Conservation (phyloP, 92 coral and sea anemone genomes). For the Porites rus region DNA sequence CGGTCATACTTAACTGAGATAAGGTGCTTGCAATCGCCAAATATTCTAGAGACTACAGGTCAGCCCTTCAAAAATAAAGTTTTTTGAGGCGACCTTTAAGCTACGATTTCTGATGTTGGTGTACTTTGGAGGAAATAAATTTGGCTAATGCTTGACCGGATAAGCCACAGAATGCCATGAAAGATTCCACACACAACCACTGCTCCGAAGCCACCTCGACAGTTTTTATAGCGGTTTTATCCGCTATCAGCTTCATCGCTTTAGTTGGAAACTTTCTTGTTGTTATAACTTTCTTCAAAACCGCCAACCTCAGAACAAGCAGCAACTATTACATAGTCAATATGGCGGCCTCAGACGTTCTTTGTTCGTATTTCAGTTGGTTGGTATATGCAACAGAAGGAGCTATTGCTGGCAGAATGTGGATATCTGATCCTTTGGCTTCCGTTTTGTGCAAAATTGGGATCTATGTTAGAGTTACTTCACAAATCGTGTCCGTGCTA, state of each 20-base stretch:
- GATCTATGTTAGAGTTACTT: neutral
- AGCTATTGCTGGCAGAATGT: neutral
- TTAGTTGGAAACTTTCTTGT: neutral
- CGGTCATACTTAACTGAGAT: too few relatives aligned
- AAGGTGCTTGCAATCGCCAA: too few relatives aligned
- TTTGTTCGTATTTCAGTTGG: neutral
- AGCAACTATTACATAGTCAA: slow-evolving; percentile 10
- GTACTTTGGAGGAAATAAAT: too few relatives aligned
- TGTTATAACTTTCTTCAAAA: neutral
- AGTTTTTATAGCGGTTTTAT: neutral
- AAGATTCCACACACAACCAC: neutral
- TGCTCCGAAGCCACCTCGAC: neutral
- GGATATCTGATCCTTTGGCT: neutral
- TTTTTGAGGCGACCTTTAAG: too few relatives aligned
- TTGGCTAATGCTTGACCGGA: too few relatives aligned
- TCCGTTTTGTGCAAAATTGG: neutral
- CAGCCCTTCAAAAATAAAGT: too few relatives aligned
- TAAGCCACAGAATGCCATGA: neutral
- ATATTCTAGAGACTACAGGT: too few relatives aligned
- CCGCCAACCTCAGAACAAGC: neutral
- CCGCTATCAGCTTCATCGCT: neutral
- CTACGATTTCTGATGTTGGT: too few relatives aligned
- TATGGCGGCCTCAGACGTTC: slow-evolving; percentile 2
- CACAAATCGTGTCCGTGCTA: neutral
- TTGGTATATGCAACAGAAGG: neutral